Conservation (phyloP, 2,888 invertebrate species). For the Thelaira solivaga region DNA sequence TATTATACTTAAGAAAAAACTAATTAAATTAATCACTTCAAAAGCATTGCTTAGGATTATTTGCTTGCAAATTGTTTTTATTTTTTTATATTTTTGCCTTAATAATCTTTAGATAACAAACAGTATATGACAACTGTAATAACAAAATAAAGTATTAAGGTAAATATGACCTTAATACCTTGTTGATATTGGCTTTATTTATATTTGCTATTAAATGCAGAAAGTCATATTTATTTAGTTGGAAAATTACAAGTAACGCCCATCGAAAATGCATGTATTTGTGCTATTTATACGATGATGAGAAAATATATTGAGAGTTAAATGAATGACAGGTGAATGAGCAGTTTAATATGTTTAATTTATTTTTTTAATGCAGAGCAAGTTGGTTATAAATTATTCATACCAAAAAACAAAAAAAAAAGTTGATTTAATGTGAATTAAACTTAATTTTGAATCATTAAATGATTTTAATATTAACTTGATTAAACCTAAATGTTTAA, state of each 20-base stretch:
- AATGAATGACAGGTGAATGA: conserved; percentile 10
- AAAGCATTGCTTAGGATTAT: background rate
- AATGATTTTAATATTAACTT: too few species aligned
- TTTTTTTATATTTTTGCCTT: background rate
- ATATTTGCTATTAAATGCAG: conserved; percentile 33
- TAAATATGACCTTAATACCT: conserved; percentile 41
- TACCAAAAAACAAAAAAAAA: too few species aligned
- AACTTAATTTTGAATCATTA: too few species aligned
- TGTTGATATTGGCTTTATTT: conserved; percentile 38
- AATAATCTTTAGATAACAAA: background rate
- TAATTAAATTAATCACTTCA: too few species aligned
- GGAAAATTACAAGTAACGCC: conserved; percentile 2
- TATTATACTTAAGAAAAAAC: too few species aligned
- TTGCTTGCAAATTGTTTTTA: background rate
- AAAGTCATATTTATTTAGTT: conserved; percentile 44
- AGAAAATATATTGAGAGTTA: background rate
- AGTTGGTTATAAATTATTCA: too few species aligned
- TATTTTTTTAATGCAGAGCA: background rate
- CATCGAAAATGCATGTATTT: background rate
- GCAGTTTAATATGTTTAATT: too few species aligned
- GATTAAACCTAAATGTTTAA: too few species aligned
- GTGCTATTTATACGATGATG: background rate
- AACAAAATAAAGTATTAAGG: conserved; percentile 26
- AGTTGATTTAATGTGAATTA: too few species aligned
- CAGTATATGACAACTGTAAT: background rate